A percentile compares a stretch with the other conserved stretches of the same genome.
phyloP scores from a whole-genome alignment of 2,797 vertebrate genomes.

The Microctenopoma stevenorrisi region DNA sequence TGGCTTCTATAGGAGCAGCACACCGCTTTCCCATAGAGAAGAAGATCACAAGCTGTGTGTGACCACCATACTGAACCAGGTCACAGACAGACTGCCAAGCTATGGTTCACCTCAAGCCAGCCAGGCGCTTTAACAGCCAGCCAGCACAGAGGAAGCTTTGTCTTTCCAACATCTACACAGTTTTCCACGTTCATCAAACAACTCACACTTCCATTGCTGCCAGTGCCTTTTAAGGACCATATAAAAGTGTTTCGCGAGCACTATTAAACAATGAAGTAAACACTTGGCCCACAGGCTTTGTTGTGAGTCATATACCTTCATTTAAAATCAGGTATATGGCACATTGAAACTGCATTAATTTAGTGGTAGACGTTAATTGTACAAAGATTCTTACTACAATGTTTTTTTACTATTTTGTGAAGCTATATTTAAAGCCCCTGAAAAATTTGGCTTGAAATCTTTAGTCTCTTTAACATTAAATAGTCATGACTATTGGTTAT shows the following conservation, averaged over 20 bases:
- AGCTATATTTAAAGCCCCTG: neutral
- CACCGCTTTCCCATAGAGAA: slow-evolving; percentile 19
- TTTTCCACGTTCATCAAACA: slow-evolving; percentile 56
- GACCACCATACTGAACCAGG: slow-evolving; percentile 51
- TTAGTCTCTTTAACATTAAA: slow-evolving; percentile 15
- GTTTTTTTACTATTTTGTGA: neutral
- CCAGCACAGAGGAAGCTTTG: slow-evolving; percentile 66
- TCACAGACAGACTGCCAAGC: slow-evolving; percentile 47
- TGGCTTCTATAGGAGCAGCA: slow-evolving; percentile 28
- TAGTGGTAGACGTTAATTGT: slow-evolving; percentile 30
- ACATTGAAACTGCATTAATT: slow-evolving; percentile 23
- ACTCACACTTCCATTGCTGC: slow-evolving; percentile 43
- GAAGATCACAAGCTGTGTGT: slow-evolving; percentile 49
- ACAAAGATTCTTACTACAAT: neutral
- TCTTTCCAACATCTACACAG: slow-evolving; percentile 34
- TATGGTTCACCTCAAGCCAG: slow-evolving; percentile 42
- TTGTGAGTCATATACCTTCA: slow-evolving; percentile 53
- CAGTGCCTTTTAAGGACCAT: slow-evolving; percentile 48
- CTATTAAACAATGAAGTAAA: slow-evolving; percentile 58
- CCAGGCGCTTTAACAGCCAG: slow-evolving; percentile 31
- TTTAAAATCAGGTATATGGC: slow-evolving; percentile 34
- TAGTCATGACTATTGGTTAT: slow-evolving; percentile 9
- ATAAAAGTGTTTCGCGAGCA: slow-evolving; percentile 61
- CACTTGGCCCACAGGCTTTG: slow-evolving; percentile 29
- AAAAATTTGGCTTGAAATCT: neutral